Base-by-base conservation (phyloP, 1,140 invertebrate species). In the Hormaphis cornu region DNA sequence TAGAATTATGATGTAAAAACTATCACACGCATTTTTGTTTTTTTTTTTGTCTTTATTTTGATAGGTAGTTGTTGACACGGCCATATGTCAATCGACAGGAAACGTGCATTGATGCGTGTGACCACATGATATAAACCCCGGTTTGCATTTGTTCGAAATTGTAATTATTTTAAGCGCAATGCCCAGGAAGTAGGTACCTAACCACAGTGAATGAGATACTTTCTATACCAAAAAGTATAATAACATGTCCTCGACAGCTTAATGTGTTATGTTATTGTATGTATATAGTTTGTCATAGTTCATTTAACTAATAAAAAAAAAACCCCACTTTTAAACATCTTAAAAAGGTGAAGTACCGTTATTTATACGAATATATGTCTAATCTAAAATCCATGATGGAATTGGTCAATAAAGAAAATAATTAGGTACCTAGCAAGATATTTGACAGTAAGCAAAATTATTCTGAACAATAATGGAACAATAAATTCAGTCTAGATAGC, bases 61-160 rank as follows among this genome's bases (percentile, higher is more conserved):
- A n/a, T n/a, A n/a, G n/a, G n/a, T 50, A 20, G 61, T 14, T 22
- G 44, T 46, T 33, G 28, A 66, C 44, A n/a, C 30, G 14, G 44
- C 14, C 30, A 35, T 20, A 50, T 66, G 30, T 50, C 44, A 48
- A 48, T 66, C 40, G 28, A 48, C 44, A 66, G 61, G 61, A 66
- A 48, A 66, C 61, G 50, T 50, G 42, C 44, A 66, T 66, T 66
- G 30, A 6, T 33, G 30, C 9, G 4, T 33, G 61, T 66, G 28
- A 35, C 30, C 44, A 50, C 28, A 66, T 66, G 46, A 63, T 63
- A 46, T 46, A 66, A 37, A 66, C 44, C 33, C 30, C 44, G 12
- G 20, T 12, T 66, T 28, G 22, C 42, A 8, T 33, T 66, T 48
- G 18, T 63, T 50, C 3, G 22, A 53, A 22, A 37, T 44, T 66